Percentiles rank a stretch among this genome's conserved stretches.
Conservation (phyloP, 2,113 vertebrate species). For the Pungitius pungitius region DNA sequence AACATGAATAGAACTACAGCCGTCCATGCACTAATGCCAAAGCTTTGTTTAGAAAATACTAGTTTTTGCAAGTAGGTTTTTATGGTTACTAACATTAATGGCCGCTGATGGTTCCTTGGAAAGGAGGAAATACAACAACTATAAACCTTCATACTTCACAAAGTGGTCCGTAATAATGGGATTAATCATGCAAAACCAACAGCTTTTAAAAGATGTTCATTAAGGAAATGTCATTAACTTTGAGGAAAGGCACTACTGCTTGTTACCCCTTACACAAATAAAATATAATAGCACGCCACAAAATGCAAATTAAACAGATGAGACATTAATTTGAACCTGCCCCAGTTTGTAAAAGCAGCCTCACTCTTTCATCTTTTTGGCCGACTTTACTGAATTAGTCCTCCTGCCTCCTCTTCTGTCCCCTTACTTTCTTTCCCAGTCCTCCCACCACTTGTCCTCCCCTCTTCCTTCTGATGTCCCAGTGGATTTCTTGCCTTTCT, state of each 20-base stretch:
- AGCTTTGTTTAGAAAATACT: background rate
- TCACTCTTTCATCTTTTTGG: conserved; percentile 25
- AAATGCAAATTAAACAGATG: conserved; percentile 31
- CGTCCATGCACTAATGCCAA: background rate
- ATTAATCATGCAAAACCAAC: conserved; percentile 13
- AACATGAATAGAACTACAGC: conserved; percentile 6
- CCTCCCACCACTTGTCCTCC: conserved; percentile 48
- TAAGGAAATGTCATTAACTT: conserved; percentile 25
- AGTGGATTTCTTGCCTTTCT: conserved; percentile 76
- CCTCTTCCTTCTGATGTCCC: conserved; percentile 62
- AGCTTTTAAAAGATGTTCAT: conserved; percentile 35
- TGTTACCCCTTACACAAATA: conserved; percentile 9
- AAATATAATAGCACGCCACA: conserved; percentile 16
- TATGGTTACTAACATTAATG: background rate
- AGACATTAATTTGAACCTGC: conserved; percentile 38
- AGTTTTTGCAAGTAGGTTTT: conserved; percentile 13
- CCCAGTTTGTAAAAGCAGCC: conserved; percentile 15
- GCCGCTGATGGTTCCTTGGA: background rate
- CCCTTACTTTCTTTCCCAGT: conserved; percentile 38
- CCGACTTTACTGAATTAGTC: conserved; percentile 31
- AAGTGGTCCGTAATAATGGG: conserved; percentile 2
- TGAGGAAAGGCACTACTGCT: conserved; percentile 7
- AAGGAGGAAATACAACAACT: background rate
- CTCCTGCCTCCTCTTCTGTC: conserved; percentile 26
- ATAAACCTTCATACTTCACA: background rate